Evolutionary conservation across 1,140 invertebrate species (phyloP).

Genomic region (Drosophila mojavensis): DNA sequence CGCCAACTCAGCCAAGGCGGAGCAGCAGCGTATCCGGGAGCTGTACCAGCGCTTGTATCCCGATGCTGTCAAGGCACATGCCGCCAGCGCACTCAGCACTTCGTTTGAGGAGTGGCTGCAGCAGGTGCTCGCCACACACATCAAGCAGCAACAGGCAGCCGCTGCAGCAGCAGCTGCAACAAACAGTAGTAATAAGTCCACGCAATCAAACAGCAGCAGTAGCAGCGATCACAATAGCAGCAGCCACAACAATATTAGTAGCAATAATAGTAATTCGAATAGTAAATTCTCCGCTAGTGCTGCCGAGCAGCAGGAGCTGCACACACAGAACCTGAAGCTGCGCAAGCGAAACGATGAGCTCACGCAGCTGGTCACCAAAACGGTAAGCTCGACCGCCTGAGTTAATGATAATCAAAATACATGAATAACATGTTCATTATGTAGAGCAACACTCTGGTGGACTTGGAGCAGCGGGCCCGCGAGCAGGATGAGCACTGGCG

Average conservation of each 20-base stretch:
- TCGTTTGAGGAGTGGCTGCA: conserved; percentile 83
- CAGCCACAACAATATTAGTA: conserved; percentile 76
- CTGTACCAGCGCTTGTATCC: conserved; percentile 81
- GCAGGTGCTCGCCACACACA: conserved; percentile 73
- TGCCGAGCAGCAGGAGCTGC: conserved; percentile 70
- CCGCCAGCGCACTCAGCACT: conserved; percentile 62
- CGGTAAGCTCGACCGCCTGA: conserved; percentile 85
- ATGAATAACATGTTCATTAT: not conserved
- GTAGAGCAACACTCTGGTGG: conserved; percentile 76
- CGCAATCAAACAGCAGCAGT: conserved; percentile 69
- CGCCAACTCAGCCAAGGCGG: conserved; percentile 51
- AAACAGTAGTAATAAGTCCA: conserved; percentile 83
- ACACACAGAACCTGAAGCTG: conserved; percentile 87
- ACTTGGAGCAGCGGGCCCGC: conserved; percentile 73
- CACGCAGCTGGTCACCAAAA: conserved; percentile 90
- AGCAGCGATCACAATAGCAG: conserved; percentile 33
- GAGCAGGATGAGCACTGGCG: conserved; percentile 83
- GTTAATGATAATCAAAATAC: too few relatives aligned
- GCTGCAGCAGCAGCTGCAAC: conserved; percentile 43
- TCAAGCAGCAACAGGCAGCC: conserved; percentile 65
- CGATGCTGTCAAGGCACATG: conserved; percentile 72
- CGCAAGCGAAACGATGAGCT: conserved; percentile 89
- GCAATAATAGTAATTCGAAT: conserved; percentile 81
- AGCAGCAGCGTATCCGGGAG: conserved; percentile 78
- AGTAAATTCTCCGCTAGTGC: conserved; percentile 63